These are phyloP conservation scores for Drosophila teissieri DNA, from an alignment of 1,140 invertebrate species.

Conservation along the genomic window DNA sequence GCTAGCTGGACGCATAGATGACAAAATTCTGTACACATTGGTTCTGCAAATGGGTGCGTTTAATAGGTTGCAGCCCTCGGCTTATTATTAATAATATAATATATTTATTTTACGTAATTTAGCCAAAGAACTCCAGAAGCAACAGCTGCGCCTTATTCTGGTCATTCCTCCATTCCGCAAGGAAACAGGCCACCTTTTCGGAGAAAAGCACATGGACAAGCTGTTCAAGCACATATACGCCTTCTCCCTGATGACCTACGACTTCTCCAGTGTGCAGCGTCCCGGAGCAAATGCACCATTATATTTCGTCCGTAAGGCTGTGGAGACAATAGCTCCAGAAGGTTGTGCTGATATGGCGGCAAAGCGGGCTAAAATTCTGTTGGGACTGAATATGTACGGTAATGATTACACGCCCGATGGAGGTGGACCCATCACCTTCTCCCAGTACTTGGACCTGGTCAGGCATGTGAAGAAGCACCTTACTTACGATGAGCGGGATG, in stretches of 20 bases:
- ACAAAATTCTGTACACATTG: slow-evolving; percentile 87
- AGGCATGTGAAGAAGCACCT: slow-evolving; percentile 90
- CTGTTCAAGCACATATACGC: slow-evolving; percentile 91
- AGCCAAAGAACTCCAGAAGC: slow-evolving; percentile 73
- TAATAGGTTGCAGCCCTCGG: neutral
- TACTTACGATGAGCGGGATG: slow-evolving; percentile 90
- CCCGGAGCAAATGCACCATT: slow-evolving; percentile 95
- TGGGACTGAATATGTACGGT: slow-evolving; percentile 98
- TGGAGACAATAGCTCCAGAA: slow-evolving; percentile 89
- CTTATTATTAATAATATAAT: neutral
- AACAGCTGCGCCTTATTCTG: slow-evolving; percentile 89
- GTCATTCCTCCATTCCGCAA: slow-evolving; percentile 93
- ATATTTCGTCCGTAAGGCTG: slow-evolving; percentile 92
- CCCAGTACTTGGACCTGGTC: slow-evolving; percentile 90
- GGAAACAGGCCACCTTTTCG: slow-evolving; percentile 90
- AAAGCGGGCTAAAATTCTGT: slow-evolving; percentile 91
- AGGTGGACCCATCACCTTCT: slow-evolving; percentile 91
- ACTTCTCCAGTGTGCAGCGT: slow-evolving; percentile 93
- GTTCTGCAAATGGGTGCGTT: slow-evolving; percentile 87
- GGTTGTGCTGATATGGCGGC: slow-evolving; percentile 85
- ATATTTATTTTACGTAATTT: neutral
- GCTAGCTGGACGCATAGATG: slow-evolving; percentile 88
- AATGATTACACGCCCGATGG: slow-evolving; percentile 92
- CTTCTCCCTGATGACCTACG: slow-evolving; percentile 98
- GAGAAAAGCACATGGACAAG: slow-evolving; percentile 90